phyloP scores from a whole-genome alignment of 64 coral and sea anemone species.

The Pocillopora damicornis region DNA sequence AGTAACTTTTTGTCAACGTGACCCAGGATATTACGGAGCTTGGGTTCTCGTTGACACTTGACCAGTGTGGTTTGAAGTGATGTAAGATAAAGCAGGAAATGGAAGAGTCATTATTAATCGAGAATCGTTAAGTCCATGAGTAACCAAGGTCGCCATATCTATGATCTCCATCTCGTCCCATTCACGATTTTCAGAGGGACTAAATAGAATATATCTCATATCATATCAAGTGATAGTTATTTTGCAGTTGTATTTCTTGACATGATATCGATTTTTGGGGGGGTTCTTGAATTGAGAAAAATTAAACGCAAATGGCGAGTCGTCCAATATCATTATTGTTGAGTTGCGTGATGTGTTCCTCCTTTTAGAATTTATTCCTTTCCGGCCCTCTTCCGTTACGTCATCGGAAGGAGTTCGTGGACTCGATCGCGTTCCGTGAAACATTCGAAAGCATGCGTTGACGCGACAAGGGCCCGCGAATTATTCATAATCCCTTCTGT shows the following conservation, averaged over 20 bases:
- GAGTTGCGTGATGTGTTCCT: not conserved
- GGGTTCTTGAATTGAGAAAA: not conserved
- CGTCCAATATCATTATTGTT: not conserved
- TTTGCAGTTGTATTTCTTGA: too few species aligned
- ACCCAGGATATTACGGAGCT: too few species aligned
- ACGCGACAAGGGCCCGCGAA: constrained; percentile 26
- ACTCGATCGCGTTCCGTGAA: constrained; percentile 6
- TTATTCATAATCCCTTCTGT: not conserved
- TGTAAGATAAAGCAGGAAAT: not conserved
- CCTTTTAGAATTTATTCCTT: not conserved
- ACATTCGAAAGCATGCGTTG: constrained; percentile 32
- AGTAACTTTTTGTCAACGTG: too few species aligned
- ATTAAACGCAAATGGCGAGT: not conserved
- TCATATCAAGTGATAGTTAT: too few species aligned
- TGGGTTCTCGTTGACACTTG: too few species aligned
- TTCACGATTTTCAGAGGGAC: too few species aligned
- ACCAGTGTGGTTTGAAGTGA: too few species aligned
- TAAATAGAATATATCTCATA: too few species aligned
- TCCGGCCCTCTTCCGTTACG: constrained; percentile 46
- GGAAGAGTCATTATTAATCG: not conserved
- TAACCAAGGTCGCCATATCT: not conserved
- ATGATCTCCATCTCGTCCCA: not conserved
- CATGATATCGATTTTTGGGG: too few species aligned
- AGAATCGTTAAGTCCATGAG: not conserved
- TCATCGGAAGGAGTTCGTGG: constrained; percentile 59